Evolutionary conservation across 2,797 vertebrate genomes (phyloP), one percentile per base, ranked within the genome.

Genomic region (Emys orbicularis): DNA sequence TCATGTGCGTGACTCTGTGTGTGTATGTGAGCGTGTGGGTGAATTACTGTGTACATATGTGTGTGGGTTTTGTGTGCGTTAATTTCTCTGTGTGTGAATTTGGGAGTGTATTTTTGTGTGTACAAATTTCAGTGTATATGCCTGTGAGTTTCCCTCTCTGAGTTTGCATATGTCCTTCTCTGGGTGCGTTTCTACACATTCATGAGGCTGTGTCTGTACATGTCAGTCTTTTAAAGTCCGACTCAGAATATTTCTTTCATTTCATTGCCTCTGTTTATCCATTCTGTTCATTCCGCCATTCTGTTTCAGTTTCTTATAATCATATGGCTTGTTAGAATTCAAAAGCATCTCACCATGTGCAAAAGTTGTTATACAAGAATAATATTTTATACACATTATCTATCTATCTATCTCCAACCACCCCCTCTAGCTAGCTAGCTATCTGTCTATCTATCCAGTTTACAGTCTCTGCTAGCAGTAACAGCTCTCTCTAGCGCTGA

Each of bases 71-170:
- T 29, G 6, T 77, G 74, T 16, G 74, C 3, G 15, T 49, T 47
- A 16, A 49, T 49, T 44, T 61, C 13, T 31, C 12, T 29, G 74
- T 77, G 74, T 29, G 65, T 72, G 65, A 41, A 41, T 72, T 72
- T 37, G 3, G 11, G n/a, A 23, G 65, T 12, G 9, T 68, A 19
- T 68, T n/a, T 68, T n/a, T 68, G 16, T 1, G 19, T 4, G 44
- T 54, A 49, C 72, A 3, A 12, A 0, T 41, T 68, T 53, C 85
- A 2, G 0, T 2, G 1, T 21, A 41, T 6, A 1, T 0, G 0
- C 5, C 37, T 4, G 0, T 0, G 34, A 49, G 77, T n/a, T 29
- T 81, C 50, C 68, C 31, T 29, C 27, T 6, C 12, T 77, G 27
- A 31, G 27, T 49, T 31, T 77, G 25, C 41, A 29, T 8, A 13